Evolutionary conservation across 1,140 invertebrate species (phyloP).

Genomic region (Drosophila ogumai): DNA sequence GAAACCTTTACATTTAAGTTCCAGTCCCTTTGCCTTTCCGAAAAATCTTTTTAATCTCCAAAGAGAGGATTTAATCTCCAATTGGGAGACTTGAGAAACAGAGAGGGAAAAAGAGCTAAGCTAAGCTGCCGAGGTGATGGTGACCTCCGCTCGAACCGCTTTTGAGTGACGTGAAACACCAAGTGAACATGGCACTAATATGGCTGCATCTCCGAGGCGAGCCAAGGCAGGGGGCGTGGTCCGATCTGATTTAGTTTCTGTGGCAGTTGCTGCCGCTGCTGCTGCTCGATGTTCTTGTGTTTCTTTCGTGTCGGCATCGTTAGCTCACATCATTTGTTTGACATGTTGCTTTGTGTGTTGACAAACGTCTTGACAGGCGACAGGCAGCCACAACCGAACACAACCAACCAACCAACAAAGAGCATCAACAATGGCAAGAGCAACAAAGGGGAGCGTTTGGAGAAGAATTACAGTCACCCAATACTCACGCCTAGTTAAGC

Average conservation of each 20-base stretch:
- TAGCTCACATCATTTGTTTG: slow-evolving; percentile 64
- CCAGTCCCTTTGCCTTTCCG: not conserved
- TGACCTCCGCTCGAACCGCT: slow-evolving; percentile 30
- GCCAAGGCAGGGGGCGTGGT: slow-evolving; percentile 27
- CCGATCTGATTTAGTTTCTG: slow-evolving; percentile 49
- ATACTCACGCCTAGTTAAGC: slow-evolving; percentile 64
- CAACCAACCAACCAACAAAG: slow-evolving; percentile 19
- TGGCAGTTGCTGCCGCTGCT: slow-evolving; percentile 25
- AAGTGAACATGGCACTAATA: slow-evolving; percentile 76
- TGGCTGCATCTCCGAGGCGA: slow-evolving; percentile 49
- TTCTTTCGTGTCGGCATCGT: slow-evolving; percentile 59
- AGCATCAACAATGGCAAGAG: slow-evolving; percentile 21
- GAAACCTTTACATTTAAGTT: no score
- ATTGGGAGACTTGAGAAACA: not conserved
- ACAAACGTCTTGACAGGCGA: slow-evolving; percentile 77
- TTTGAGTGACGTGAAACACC: slow-evolving; percentile 70
- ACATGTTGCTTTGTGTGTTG: slow-evolving; percentile 69
- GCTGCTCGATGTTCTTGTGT: slow-evolving; percentile 27
- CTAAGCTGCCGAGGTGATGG: slow-evolving; percentile 8
- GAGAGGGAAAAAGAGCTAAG: slow-evolving; percentile 1
- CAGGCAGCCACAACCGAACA: slow-evolving; percentile 48
- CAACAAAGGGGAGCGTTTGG: slow-evolving; percentile 31
- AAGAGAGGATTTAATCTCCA: not conserved
- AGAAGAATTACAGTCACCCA: slow-evolving; percentile 58
- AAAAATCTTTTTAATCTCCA: slow-evolving; percentile 7